phyloP scores from a whole-genome alignment of 1,140 invertebrate species.

The Camponotus vicinus region DNA sequence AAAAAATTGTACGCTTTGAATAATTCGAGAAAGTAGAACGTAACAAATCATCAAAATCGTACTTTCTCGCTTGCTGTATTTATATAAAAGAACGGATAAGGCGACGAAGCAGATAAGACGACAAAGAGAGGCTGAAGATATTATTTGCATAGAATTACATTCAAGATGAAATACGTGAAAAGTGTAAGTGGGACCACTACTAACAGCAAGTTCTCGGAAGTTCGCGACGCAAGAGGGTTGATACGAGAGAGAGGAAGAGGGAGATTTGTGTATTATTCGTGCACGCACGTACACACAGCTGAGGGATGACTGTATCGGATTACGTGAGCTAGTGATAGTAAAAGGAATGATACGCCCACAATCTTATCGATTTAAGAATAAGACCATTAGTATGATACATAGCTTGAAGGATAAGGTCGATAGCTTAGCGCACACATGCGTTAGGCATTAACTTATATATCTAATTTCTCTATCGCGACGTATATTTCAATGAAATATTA shows the following conservation, averaged over 20 bases:
- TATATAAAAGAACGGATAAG: slow-evolving; percentile 12
- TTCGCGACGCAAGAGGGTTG: slow-evolving; percentile 44
- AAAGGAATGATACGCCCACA: slow-evolving; percentile 44
- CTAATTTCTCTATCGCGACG: background rate
- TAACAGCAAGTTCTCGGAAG: slow-evolving; percentile 57
- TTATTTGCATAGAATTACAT: slow-evolving; percentile 78
- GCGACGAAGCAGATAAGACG: slow-evolving; percentile 49
- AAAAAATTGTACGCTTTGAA: background rate
- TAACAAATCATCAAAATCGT: background rate
- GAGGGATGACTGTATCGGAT: background rate
- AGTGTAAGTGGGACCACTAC: slow-evolving; percentile 63
- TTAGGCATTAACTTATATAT: slow-evolving; percentile 7
- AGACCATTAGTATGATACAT: slow-evolving; percentile 38
- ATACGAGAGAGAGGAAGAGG: slow-evolving; percentile 5
- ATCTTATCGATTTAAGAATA: slow-evolving; percentile 35
- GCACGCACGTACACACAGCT: background rate
- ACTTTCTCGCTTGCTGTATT: background rate
- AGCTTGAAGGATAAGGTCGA: slow-evolving; percentile 23
- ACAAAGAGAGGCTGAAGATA: slow-evolving; percentile 38
- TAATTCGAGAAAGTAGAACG: background rate
- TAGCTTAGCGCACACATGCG: background rate
- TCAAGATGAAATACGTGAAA: slow-evolving; percentile 52
- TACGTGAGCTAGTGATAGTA: background rate
- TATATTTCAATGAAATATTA: slow-evolving; percentile 20
- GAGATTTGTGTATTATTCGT: slow-evolving; percentile 43